These are phyloP conservation scores for Myotis lucifugus DNA, from an alignment of 2,113 vertebrate genomes.

Conservation along the genomic window DNA sequence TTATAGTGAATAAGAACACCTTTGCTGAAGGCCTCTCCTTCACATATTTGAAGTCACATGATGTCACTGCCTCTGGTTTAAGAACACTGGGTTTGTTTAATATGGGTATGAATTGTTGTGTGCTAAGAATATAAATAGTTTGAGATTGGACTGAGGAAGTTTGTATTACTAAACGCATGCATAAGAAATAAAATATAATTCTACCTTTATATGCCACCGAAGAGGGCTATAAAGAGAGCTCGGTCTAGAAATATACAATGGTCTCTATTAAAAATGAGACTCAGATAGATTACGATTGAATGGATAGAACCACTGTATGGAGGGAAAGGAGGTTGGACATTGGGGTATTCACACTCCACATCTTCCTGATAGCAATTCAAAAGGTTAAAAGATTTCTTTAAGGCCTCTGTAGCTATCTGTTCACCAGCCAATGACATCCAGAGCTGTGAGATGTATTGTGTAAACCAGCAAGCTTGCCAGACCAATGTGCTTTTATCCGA, in stretches of 20 bases:
- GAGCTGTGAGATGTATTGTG: background rate
- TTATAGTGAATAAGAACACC: background rate
- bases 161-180: background rate
- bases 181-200: background rate
- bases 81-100: background rate
- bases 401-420: background rate
- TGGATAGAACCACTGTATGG: background rate
- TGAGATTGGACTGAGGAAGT: constrained; percentile 5
- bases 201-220: background rate
- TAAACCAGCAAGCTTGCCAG: background rate
- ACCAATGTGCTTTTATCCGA: background rate
- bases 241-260: background rate
- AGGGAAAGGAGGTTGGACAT: background rate
- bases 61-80: background rate
- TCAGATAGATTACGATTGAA: background rate
- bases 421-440: background rate
- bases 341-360: background rate
- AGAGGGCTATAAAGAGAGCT: background rate
- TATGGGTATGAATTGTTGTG: background rate
- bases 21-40: background rate
- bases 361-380: background rate
- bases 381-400: background rate
- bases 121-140: background rate
- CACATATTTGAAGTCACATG: background rate
- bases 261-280: background rate